A percentile compares a stretch with the other conserved stretches of the same genome.
Evolutionary conservation across 2,888 invertebrate genomes (phyloP).

Genomic region (Netelia virgata): DNA sequence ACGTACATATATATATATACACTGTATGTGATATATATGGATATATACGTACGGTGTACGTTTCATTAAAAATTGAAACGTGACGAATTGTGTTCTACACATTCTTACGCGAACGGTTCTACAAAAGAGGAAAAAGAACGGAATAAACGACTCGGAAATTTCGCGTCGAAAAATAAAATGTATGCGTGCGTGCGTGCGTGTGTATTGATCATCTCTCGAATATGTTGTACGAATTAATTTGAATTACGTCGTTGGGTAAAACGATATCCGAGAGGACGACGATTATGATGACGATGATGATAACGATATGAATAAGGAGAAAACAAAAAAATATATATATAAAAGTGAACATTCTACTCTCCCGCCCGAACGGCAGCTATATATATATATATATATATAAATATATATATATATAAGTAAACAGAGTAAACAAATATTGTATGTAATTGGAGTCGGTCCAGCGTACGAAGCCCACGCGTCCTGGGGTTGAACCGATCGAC

Average conservation of each 20-base stretch:
- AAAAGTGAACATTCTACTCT: slow-evolving; percentile 44
- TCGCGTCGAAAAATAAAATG: background rate
- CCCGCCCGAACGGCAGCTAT: slow-evolving; percentile 60
- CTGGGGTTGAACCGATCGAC: slow-evolving; percentile 68
- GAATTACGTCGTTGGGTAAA: slow-evolving; percentile 50
- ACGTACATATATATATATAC: slow-evolving; percentile 8
- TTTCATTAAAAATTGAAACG: background rate
- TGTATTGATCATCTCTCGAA: slow-evolving; percentile 32
- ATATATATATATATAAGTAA: slow-evolving; percentile 44
- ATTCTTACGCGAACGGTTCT: background rate
- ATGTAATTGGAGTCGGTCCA: slow-evolving; percentile 54
- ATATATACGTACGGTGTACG: background rate
- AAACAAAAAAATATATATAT: slow-evolving; percentile 35
- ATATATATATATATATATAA: too few species aligned
- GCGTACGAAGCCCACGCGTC: slow-evolving; percentile 57
- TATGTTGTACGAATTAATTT: slow-evolving; percentile 44
- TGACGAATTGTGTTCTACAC: background rate
- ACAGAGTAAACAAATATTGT: slow-evolving; percentile 44
- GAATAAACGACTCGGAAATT: background rate
- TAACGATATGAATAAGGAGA: slow-evolving; percentile 15
- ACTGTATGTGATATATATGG: slow-evolving; percentile 18
- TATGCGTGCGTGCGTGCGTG: slow-evolving; percentile 27
- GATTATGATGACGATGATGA: slow-evolving; percentile 17
- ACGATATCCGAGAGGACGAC: slow-evolving; percentile 32
- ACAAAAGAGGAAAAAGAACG: background rate